phyloP scores from a whole-genome alignment of 2,888 invertebrate genomes.

The Bibio marci region DNA sequence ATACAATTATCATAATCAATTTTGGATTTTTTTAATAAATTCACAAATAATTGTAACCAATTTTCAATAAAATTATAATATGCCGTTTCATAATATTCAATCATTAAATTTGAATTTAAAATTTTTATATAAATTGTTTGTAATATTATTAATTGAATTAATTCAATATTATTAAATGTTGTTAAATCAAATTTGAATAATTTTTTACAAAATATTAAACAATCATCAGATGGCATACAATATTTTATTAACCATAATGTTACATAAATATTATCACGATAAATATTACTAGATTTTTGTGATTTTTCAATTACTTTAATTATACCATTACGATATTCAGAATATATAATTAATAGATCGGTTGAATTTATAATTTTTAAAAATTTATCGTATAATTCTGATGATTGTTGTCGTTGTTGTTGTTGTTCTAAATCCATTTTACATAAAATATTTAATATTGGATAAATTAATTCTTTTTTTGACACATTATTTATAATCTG shows the following conservation, averaged over 20 bases:
- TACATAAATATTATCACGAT: constrained; percentile 39
- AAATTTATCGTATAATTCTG: too few relatives aligned
- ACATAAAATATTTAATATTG: constrained; percentile 35
- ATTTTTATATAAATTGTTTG: constrained; percentile 35
- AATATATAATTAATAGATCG: not conserved
- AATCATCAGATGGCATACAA: constrained; percentile 39
- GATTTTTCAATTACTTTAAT: constrained; percentile 47
- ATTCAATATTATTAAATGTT: constrained; percentile 20
- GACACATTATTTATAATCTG: constrained; percentile 28
- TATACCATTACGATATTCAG: constrained; percentile 43
- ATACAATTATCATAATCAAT: constrained; percentile 21
- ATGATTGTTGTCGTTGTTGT: too few relatives aligned
- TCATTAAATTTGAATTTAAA: not conserved
- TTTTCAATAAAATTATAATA: constrained; percentile 35
- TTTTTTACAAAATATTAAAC: constrained; percentile 28
- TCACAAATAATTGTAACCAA: constrained; percentile 32
- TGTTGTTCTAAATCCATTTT: too few relatives aligned
- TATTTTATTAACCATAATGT: constrained; percentile 39
- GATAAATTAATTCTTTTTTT: constrained; percentile 45
- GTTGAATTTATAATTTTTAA: too few relatives aligned
- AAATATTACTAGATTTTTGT: constrained; percentile 48
- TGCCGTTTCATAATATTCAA: constrained; percentile 16
- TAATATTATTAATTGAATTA: constrained; percentile 38
- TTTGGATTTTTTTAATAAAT: constrained; percentile 32
- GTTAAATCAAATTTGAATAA: constrained; percentile 42